Base-by-base conservation (phyloP, 1,140 invertebrate species). In the Halesus radiatus region DNA sequence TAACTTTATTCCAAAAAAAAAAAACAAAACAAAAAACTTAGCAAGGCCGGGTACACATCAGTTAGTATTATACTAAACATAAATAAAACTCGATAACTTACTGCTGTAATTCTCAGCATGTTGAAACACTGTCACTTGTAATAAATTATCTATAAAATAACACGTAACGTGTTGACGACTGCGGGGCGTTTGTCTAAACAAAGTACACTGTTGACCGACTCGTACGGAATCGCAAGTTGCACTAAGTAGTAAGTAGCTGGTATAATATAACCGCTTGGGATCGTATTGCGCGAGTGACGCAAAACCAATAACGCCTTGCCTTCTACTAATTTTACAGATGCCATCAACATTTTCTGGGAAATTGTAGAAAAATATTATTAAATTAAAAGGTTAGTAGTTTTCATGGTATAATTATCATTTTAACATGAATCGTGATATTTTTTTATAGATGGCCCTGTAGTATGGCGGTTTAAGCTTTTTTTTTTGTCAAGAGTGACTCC, bases 191-290 rank as follows among this genome's bases (percentile, higher is more conserved):
- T 10, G 56, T 18, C 8, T 23, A 60, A 3, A 18, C 20, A 13
- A 60, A 20, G 20, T 60, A 23, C n/a, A 13, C 37, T 13, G 13
- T 45, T 1, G 20, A 68, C 64, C 64, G 15, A n/a, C 29, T 68
- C n/a, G 32, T 7, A 32, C 5, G 32, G 37, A 68, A 45, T 68
- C 64, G 37, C 16, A 68, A 68, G 64, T 68, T 68, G 29, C 64
- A 68, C 64, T 68, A 50, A 60, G n/a, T 15, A 8, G 23, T 0
- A 23, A 23, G 56, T 10, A 1, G 10, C 22, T 58, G 1, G 54
- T 10, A 5, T 58, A 58, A 22, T 60, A 23, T 23, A 60, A 7
- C 18, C 18, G 23, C 10, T 60, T 23, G 32, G 3, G 7, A 1
- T 45, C 37, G 10, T 45, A 13, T 13, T 23, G 20, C 56, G 8